Percentiles rank a stretch among this genome's conserved stretches.
Conservation (phyloP, 35 echinoderm and acorn worm species). For the Chiridota heheva region DNA sequence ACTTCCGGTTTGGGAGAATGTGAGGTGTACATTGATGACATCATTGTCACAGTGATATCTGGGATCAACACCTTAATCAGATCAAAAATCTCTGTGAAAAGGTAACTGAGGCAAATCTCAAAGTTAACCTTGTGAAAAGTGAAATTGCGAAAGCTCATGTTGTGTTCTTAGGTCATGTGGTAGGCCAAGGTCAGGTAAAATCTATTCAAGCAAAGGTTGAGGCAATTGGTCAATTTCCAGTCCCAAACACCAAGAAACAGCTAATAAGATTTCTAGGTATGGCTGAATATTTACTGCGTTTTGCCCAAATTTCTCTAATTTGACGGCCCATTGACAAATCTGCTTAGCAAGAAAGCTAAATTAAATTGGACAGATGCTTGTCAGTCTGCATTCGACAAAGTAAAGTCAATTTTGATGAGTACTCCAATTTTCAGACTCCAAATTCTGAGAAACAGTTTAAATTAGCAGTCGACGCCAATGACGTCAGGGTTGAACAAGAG, state of each 20-base stretch:
- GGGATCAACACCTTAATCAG: conserved; percentile 42
- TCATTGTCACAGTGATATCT: conserved; percentile 7
- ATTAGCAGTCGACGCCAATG: too few species aligned
- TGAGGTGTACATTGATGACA: conserved; percentile 31
- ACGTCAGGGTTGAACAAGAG: too few species aligned
- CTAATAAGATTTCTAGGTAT: conserved; percentile 74
- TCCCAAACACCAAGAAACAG: conserved; percentile 33
- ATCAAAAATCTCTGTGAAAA: neutral
- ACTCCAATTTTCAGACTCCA: too few species aligned
- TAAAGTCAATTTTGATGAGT: too few species aligned
- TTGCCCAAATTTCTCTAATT: conserved; percentile 58
- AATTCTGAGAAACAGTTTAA: too few species aligned
- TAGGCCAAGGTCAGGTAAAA: conserved; percentile 37
- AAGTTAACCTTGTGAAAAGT: conserved; percentile 46
- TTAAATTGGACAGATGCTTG: conserved; percentile 57
- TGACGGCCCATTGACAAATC: conserved; percentile 56
- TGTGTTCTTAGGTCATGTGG: conserved; percentile 32
- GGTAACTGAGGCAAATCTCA: neutral
- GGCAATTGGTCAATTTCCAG: conserved; percentile 15
- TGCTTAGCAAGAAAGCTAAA: conserved; percentile 54
- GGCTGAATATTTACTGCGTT: conserved; percentile 58
- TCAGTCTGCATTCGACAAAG: conserved; percentile 55
- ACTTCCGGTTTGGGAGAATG: neutral
- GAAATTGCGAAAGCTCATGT: conserved; percentile 43
- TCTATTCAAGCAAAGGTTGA: conserved; percentile 44